Base-by-base conservation (phyloP, 2,113 vertebrate genomes). In the Centropus unirufus region DNA sequence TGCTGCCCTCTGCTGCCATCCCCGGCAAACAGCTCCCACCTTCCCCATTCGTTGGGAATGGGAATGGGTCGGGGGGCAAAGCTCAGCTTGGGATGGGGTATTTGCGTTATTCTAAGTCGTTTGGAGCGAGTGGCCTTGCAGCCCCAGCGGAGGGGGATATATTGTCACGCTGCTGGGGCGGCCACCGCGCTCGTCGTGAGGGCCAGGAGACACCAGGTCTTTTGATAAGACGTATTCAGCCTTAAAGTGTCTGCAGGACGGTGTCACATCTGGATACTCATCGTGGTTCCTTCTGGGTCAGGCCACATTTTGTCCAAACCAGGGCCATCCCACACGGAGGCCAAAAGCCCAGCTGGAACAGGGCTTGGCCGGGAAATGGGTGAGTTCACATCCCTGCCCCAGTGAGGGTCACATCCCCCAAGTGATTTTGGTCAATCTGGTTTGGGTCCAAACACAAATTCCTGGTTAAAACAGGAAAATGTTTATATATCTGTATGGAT, bases 1-100 rank as follows among this genome's bases (percentile, higher is more conserved):
- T 96, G 96, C 96, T 97, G 97, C 97, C 97, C 95, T 83, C 97
- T 96, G 90, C 85, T 88, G 97, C 46, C 82, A 13, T 5, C 32
- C 30, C 54, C 5, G n/a, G 61, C 78, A 30, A 87, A 82, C 79
- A 29, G 83, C 93, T 34, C 47, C 67, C 57, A 1, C 63, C 68
- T 1, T 14, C 21, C 40, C 1, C 3, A 9, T 7, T 17, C 7
- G 0, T 1, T 57, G 47, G 11, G 29, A 30, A 62, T 2, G 68
- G 0, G 23, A 20, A 36, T 36, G 34, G 12, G 30, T 4, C 18
- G 23, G 4, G 22, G 61, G n/a, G 4, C 10, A 34, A 55, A 49
- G 32, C 29, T 55, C 51, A 14, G 1, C 29, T 27, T 9, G 19
- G 12, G 9, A 46, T 6, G 24, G 7, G 3, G 16, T 1, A 2